Evolutionary conservation across 2,113 vertebrate species (phyloP).

Genomic region (Pseudolaguvia tuberculata): DNA sequence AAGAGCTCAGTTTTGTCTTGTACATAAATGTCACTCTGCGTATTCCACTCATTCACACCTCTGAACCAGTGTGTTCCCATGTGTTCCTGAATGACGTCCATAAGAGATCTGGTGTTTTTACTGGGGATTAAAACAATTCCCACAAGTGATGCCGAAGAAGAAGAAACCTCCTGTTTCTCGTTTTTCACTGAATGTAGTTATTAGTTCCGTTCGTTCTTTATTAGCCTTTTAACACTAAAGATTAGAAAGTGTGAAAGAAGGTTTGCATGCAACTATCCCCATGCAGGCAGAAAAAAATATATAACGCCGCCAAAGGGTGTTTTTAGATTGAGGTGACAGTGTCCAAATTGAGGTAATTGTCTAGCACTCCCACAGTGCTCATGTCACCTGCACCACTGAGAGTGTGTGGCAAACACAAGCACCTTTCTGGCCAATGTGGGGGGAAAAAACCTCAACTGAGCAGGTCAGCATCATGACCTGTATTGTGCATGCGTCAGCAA

Average conservation of each 20-base stretch:
- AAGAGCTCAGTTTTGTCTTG: neutral
- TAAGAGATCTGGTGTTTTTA: conserved; percentile 29
- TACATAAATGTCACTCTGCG: neutral
- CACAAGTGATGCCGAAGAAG: conserved; percentile 12
- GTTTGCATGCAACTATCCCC: conserved; percentile 12
- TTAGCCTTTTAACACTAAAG: neutral
- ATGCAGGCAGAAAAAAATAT: conserved; percentile 11
- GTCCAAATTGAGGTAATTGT: conserved; percentile 44
- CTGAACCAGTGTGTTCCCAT: conserved; percentile 22
- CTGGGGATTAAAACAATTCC: conserved; percentile 32
- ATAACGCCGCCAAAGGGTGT: conserved; percentile 19
- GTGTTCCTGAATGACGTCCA: conserved; percentile 45
- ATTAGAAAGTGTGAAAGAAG: conserved; percentile 1
- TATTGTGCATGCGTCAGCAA: neutral
- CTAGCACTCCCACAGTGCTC: conserved; percentile 38
- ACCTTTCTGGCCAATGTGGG: neutral
- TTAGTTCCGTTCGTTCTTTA: neutral
- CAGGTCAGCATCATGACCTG: conserved; percentile 1
- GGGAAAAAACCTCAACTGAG: neutral
- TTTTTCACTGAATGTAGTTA: neutral
- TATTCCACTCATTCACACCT: conserved; percentile 23
- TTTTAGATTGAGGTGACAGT: conserved; percentile 44
- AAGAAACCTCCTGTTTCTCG: neutral
- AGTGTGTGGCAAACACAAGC: conserved; percentile 18
- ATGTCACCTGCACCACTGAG: conserved; percentile 28